A percentile compares a stretch with the other conserved stretches of the same genome.
phyloP scores from a whole-genome alignment of 2,113 vertebrate species.

The Gnathochromis pfefferi region DNA sequence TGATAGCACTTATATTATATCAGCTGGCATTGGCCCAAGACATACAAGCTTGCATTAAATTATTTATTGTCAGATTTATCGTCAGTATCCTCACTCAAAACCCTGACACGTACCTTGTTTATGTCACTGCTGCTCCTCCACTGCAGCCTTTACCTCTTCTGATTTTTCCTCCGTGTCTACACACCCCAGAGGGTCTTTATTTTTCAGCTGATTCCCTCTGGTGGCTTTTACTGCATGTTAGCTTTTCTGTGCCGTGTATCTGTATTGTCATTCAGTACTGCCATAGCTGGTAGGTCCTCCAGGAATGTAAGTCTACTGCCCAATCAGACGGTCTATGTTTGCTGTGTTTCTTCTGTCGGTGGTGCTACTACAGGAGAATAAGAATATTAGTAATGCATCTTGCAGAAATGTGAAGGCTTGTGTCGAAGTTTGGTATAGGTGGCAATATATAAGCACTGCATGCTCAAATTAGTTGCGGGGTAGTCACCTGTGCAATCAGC shows the following conservation, averaged over 20 bases:
- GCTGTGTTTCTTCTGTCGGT: neutral
- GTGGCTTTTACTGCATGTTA: neutral
- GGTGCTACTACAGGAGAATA: neutral
- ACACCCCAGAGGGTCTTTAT: neutral
- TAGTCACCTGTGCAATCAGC: neutral
- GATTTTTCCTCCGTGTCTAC: neutral
- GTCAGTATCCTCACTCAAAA: neutral
- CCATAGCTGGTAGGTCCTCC: neutral
- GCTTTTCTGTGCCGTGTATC: neutral
- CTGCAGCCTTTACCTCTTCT: neutral
- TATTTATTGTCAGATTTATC: neutral
- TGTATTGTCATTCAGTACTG: neutral
- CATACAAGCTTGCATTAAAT: neutral
- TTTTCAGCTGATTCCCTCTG: neutral
- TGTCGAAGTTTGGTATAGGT: neutral
- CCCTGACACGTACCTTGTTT: neutral
- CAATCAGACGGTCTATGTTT: neutral
- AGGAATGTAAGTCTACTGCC: neutral
- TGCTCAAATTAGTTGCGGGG: neutral
- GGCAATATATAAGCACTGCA: neutral
- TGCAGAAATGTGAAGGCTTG: neutral
- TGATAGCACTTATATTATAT: neutral
- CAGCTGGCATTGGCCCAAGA: neutral
- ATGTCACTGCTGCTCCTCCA: neutral
- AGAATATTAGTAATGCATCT: neutral